phyloP scores from a whole-genome alignment of 2,888 invertebrate species.

The Coelogynopora nodosa region DNA sequence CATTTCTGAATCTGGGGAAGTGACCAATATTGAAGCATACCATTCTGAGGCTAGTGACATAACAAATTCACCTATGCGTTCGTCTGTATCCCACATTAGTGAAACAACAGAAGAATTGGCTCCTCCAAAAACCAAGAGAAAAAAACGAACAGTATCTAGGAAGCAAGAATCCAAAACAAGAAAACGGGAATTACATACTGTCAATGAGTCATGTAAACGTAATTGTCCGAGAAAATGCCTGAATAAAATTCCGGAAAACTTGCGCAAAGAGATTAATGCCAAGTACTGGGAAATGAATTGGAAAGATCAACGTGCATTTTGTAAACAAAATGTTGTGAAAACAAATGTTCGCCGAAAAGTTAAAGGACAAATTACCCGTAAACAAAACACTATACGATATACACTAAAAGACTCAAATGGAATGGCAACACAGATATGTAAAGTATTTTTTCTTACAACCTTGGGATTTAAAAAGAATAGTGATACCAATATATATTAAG shows the following conservation, averaged over 20 bases:
- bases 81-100: no score
- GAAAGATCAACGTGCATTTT: conserved; percentile 13
- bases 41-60: no score
- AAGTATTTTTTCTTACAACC: conserved; percentile 45
- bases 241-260: conserved; percentile 10
- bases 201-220: conserved; percentile 12
- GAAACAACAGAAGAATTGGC: no score
- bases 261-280: conserved; percentile 8
- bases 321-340: conserved; percentile 18
- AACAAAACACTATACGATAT: conserved; percentile 31
- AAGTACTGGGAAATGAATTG: conserved; percentile 31
- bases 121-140: not conserved
- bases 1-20: no score
- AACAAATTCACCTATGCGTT: no score
- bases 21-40: no score
- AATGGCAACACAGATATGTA: conserved; percentile 33
- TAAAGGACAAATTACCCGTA: not conserved
- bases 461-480: conserved; percentile 43
- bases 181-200: conserved; percentile 13
- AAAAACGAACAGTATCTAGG: not conserved
- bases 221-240: conserved; percentile 20
- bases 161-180: not conserved
- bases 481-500: no score
- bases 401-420: conserved; percentile 39
- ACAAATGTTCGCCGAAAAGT: not conserved